Evolutionary conservation across 2,113 vertebrate genomes (phyloP).

Genomic region (Coptodon rendalli): DNA sequence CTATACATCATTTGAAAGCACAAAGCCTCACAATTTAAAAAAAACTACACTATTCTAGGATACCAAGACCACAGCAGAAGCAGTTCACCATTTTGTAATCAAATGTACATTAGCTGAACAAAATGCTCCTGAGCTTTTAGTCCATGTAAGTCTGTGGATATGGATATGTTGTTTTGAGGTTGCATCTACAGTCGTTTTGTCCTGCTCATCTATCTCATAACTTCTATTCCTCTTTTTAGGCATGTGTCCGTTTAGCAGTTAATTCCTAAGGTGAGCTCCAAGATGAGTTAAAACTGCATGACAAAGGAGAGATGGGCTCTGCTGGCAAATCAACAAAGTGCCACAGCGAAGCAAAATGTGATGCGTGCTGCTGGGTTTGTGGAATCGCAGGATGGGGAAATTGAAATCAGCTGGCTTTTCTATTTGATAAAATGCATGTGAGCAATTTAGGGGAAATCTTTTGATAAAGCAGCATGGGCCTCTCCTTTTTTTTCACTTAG

Average conservation of each 20-base stretch:
- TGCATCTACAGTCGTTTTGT: neutral
- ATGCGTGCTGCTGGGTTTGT: neutral
- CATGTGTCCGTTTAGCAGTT: neutral
- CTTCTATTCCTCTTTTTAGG: neutral
- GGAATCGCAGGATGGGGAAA: slow-evolving; percentile 18
- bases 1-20: neutral
- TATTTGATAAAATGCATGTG: slow-evolving; percentile 1
- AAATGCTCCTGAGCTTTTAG: neutral
- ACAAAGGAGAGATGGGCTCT: slow-evolving; percentile 15
- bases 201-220: neutral
- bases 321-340: slow-evolving; percentile 39
- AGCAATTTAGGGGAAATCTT: slow-evolving; percentile 7
- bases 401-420: slow-evolving; percentile 12
- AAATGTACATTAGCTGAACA: neutral
- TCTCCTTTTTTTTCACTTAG: neutral
- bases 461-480: neutral
- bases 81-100: neutral
- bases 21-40: neutral
- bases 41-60: neutral
- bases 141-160: neutral
- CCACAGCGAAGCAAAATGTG: slow-evolving; percentile 3
- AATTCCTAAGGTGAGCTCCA: slow-evolving; percentile 26
- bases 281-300: slow-evolving; percentile 7
- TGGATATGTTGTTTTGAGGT: neutral
- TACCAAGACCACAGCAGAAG: neutral